Evolutionary conservation across 2,888 invertebrate genomes (phyloP).

Genomic region (Bombyx huttoni): DNA sequence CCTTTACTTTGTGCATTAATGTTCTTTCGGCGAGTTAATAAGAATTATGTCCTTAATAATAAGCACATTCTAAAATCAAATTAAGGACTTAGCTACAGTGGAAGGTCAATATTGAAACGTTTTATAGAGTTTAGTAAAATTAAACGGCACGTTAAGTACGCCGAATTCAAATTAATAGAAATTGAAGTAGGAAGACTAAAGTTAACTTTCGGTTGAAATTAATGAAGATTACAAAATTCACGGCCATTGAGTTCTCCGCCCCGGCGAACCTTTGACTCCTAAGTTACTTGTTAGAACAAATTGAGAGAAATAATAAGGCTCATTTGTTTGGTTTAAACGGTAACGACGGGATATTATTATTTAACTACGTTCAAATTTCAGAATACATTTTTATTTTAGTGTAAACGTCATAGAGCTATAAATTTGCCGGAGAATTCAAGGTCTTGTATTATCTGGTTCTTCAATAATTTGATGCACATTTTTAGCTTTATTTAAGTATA

Average conservation of each 20-base stretch:
- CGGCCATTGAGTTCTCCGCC: constrained; percentile 66
- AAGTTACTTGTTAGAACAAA: constrained; percentile 68
- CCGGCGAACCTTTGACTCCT: constrained; percentile 65
- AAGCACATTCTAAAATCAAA: too few relatives aligned
- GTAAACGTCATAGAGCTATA: neutral
- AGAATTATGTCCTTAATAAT: too few relatives aligned
- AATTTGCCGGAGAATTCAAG: neutral
- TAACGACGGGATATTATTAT: constrained; percentile 35
- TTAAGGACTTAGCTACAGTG: too few relatives aligned
- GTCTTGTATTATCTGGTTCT: too few relatives aligned
- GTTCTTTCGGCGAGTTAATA: too few relatives aligned
- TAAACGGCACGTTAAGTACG: constrained; percentile 1
- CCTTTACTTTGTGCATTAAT: too few relatives aligned
- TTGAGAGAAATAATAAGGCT: constrained; percentile 69
- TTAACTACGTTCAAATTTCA: constrained; percentile 29
- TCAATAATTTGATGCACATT: too few relatives aligned
- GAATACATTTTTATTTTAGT: neutral
- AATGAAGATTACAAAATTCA: constrained; percentile 71
- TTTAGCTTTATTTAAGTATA: neutral
- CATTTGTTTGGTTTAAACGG: constrained; percentile 67
- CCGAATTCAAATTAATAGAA: constrained; percentile 33
- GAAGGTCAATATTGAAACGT: neutral
- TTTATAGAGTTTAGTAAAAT: neutral
- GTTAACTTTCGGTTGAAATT: constrained; percentile 61
- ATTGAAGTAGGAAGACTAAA: constrained; percentile 42